Conservation (phyloP, 2,113 vertebrate species). For the Dryoscopus gambensis region DNA sequence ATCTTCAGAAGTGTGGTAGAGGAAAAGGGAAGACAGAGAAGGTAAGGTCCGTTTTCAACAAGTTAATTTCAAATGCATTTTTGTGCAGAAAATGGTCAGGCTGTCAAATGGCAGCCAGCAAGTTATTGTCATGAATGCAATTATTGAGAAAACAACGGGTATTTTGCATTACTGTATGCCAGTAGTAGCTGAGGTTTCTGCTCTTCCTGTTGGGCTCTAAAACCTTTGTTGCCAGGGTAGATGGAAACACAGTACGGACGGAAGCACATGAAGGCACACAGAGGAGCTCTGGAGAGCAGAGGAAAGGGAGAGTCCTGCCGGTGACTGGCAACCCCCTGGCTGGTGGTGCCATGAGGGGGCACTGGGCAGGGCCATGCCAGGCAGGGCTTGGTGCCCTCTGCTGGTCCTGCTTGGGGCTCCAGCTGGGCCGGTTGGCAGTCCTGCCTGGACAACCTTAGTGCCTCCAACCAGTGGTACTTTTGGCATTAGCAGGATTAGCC, state of each 20-base stretch:
- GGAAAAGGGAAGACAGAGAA: not conserved
- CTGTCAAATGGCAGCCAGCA: not conserved
- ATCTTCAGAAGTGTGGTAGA: not conserved
- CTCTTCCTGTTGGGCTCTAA: not conserved
- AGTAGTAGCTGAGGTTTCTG: not conserved
- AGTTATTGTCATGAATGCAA: not conserved
- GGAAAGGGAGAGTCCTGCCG: not conserved
- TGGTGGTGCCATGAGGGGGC: not conserved
- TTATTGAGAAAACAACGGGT: not conserved
- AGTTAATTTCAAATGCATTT: not conserved
- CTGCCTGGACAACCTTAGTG: not conserved
- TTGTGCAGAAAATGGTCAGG: not conserved
- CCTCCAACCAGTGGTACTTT: not conserved
- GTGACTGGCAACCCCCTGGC: not conserved
- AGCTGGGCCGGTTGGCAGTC: not conserved
- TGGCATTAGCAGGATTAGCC: not conserved
- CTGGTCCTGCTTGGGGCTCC: not conserved
- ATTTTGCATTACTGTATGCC: not conserved
- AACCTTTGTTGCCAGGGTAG: not conserved
- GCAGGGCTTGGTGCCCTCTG: not conserved
- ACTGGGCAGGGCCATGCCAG: no score
- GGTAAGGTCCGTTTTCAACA: not conserved
- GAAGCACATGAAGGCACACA: not conserved
- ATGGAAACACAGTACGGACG: not conserved
- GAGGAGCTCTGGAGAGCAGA: not conserved